Conservation (phyloP, 2,113 vertebrate species). For the Thomomys bottae region DNA sequence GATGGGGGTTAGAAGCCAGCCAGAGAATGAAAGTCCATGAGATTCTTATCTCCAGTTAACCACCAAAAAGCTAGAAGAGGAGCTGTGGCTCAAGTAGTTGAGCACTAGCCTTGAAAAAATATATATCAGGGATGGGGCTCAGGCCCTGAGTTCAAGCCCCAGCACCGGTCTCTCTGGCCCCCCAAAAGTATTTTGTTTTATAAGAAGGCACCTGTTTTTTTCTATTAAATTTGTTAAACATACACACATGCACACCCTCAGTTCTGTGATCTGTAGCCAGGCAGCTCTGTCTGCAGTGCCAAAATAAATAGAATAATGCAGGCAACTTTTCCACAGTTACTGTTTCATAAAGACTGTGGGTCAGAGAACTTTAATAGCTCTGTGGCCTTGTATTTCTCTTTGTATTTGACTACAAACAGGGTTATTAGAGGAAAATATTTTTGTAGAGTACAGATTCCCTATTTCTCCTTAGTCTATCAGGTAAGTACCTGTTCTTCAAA, state of each 20-base stretch:
- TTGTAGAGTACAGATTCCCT: background rate
- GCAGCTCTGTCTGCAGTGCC: background rate
- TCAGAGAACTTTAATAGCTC: constrained; percentile 6
- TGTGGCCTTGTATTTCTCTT: constrained; percentile 21
- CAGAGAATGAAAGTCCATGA: too few relatives aligned
- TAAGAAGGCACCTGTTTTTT: constrained; percentile 10
- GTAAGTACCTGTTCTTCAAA: constrained; percentile 53
- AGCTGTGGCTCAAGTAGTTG: too few relatives aligned
- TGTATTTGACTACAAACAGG: constrained; percentile 26
- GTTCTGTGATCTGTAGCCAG: background rate
- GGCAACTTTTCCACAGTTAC: background rate
- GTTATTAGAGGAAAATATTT: constrained; percentile 13
- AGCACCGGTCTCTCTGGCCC: too few relatives aligned
- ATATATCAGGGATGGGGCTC: too few relatives aligned
- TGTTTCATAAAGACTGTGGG: background rate
- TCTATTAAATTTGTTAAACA: background rate
- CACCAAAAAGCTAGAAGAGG: too few relatives aligned
- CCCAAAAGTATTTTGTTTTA: background rate
- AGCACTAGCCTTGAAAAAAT: too few relatives aligned
- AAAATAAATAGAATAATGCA: background rate
- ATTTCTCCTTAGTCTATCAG: constrained; percentile 14
- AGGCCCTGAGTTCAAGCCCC: too few relatives aligned
- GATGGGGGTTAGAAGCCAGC: too few relatives aligned
- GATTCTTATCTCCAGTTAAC: too few relatives aligned
- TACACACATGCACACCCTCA: accelerated